Base-by-base conservation (phyloP, 2,888 invertebrate genomes). In the Fragum whitleyi region DNA sequence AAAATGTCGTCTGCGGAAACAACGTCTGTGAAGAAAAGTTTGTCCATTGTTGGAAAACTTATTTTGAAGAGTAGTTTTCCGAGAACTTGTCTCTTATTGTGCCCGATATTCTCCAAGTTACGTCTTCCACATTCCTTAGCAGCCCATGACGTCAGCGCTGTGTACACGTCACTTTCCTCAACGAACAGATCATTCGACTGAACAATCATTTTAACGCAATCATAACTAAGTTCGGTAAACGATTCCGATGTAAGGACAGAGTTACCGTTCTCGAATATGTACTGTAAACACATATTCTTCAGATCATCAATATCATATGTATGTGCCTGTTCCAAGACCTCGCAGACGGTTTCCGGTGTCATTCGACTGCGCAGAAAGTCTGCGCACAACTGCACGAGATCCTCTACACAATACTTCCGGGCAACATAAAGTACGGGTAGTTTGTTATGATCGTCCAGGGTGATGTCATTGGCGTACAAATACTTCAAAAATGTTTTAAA, bases 341-440 rank as follows among this genome's bases (percentile, higher is more conserved):
- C 79, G 72, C 91, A 90, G 23, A 96, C 96, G 62, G 96, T 96
- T 32, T 95, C 95, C 9, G 95, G 95, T 79, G 95, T 95, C 59
- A 97, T 93, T 93, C 96, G 95, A 78, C 95, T 95, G 87, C 96
- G 96, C 62, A 97, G 95, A 75, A 96, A 96, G 42, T 95, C 95
- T 36, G 96, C 96, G 90, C 97, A 97, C 77, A 96, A 95, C 85
- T 95, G 95, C 5, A 96, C 96, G 71, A 97, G 94, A 32, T 95
- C 96, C 9, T 96, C 95, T 88, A 97, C 96, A 69, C 96, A 94
- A 91, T 97, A 96, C 91, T 96, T 96, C 91, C 96, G 96, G 36
- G 97, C 96, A 0, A 96, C 96, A 83, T 96, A 96, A 28, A 97
- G 95, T 0, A 97, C 95, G 39, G 96, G 95, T 36, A 97, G 94